Percentiles rank a stretch among this genome's conserved stretches.
phyloP scores from a whole-genome alignment of 2,888 invertebrate species.

The Deilephila elpenor region DNA sequence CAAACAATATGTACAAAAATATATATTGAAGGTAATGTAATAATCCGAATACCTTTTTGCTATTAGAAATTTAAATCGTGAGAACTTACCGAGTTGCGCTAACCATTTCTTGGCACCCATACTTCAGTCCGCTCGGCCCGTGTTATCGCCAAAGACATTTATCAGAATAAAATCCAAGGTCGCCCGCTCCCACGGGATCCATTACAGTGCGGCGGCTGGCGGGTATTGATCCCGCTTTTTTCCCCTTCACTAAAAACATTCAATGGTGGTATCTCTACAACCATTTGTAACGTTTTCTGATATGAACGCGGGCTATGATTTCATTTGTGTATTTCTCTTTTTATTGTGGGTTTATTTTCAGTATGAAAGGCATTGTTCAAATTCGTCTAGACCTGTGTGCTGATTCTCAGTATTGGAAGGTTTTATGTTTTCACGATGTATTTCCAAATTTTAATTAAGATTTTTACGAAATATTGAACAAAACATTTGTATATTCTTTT shows the following conservation, averaged over 20 bases:
- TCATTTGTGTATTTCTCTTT: slow-evolving; percentile 11
- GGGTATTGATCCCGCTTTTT: slow-evolving; percentile 45
- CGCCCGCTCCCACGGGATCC: slow-evolving; percentile 42
- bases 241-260: slow-evolving; percentile 41
- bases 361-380: slow-evolving; percentile 7
- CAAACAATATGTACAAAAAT: too few species aligned
- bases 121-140: neutral
- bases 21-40: too few species aligned
- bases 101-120: neutral
- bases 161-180: slow-evolving; percentile 48
- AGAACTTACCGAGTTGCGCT: neutral
- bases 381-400: neutral
- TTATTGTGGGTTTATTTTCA: neutral
- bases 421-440: neutral
- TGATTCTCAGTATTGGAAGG: neutral
- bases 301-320: neutral
- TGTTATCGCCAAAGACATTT: slow-evolving; percentile 44
- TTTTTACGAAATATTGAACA: too few species aligned
- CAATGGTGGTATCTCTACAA: slow-evolving; percentile 36
- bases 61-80: neutral
- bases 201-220: slow-evolving; percentile 37
- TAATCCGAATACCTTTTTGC: neutral
- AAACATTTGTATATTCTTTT: too few species aligned
- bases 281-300: slow-evolving; percentile 26
- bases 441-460: too few species aligned